Base-by-base conservation (phyloP, 2,113 vertebrate species). In the Hepsetus odoe region DNA sequence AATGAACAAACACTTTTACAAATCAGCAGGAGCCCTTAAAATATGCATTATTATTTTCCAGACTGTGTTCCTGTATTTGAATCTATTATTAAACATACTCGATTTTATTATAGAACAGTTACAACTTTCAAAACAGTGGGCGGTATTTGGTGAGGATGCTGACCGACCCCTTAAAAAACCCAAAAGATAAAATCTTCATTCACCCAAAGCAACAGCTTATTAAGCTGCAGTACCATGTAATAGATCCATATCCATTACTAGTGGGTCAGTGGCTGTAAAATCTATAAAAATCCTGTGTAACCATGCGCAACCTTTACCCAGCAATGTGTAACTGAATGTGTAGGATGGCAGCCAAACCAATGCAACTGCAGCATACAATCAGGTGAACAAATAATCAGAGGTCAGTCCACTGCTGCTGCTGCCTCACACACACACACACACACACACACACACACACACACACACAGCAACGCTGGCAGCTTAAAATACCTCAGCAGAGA, bases 401-500 rank as follows among this genome's bases (percentile, higher is more conserved):
- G 67, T 77, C 82, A 44, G 49, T 70, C 55, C 20, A 26, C 32
- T 51, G 38, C 28, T 66, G 35, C 20, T 64, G 22, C 30, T 59
- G 10, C 44, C 32, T 61, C 35, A 1, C 24, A 51, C 51, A 24
- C n/a, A n/a, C n/a, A n/a, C n/a, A n/a, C n/a, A n/a, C n/a, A n/a
- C n/a, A n/a, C n/a, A n/a, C n/a, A n/a, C n/a, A n/a, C n/a, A n/a
- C n/a, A n/a, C n/a, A n/a, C n/a, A n/a, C n/a, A n/a, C n/a, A n/a
- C n/a, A n/a, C n/a, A n/a, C n/a, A 44, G 42, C n/a, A 38, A 51
- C 53, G 44, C 44, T 30, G 49, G 33, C 56, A 65, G 26, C 35
- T 61, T 72, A 72, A 83, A 79, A 80, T 55, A 80, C 40, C 51
- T n/a, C 68, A 61, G 40, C 30, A 28, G 56, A 38, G 33, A 77